Evolutionary conservation across 2,888 invertebrate species (phyloP), one percentile per base, ranked within the genome.

Genomic region (Argyresthia goedartella): DNA sequence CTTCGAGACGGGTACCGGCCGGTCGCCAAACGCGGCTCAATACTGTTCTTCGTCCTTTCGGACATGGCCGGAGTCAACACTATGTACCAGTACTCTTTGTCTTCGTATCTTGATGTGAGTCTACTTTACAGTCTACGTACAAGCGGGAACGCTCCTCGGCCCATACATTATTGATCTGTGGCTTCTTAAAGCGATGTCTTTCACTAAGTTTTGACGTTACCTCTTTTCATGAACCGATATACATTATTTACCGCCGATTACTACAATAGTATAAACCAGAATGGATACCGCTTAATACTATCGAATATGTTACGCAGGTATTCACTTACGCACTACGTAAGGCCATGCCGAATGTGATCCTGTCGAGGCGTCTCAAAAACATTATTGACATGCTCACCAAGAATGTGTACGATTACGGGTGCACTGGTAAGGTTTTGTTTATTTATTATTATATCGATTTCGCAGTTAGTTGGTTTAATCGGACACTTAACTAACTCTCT

Each of bases 61-160:
- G 96, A 97, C 68, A 95, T 97, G 95, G 92, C 96, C 0, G 89
- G 89, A 0, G 94, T 97, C 3, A 96, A 95, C 73, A 80, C 90
- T 41, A 97, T 97, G 97, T 97, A 97, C 69, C 97, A 97, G 67
- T 97, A 96, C 74, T 96, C 97, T 0, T 80, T 97, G 53, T 90
- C 90, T 1, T 92, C 95, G 0, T 97, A 96, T 65, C 84, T 97
- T 34, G 93, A 94, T 58, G 86, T 85, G 36, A 76, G 79, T 46
- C 25, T n/a, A 25, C 25, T 25, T 25, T 25, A 25, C 25, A 25
- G 25, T 25, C 25, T 25, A 25, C 3, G 2, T 6, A 25, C 6
- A 25, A 6, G 6, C 25, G 25, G 3, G 25, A 25, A 25, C 6
- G 6, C 25, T 25, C 25, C 2, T 25, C 25, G 25, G 25, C 25